These are phyloP conservation scores for Onychomys leucogaster DNA, from an alignment of 2,797 vertebrate genomes.

Conservation along the genomic window DNA sequence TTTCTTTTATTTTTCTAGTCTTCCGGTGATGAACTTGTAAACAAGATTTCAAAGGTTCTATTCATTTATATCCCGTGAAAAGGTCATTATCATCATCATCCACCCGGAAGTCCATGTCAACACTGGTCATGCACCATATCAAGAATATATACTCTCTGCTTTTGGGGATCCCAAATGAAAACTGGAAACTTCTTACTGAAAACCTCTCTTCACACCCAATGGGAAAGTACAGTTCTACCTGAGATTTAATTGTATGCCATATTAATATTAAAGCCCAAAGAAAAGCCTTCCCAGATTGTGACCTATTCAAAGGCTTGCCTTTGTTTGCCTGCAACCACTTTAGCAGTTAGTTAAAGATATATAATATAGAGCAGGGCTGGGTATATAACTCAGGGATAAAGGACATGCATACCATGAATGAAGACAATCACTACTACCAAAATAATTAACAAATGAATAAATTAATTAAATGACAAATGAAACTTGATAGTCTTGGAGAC, in stretches of 20 bases:
- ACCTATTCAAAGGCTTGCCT: constrained; percentile 83
- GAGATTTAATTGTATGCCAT: constrained; percentile 62
- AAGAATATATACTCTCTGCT: constrained; percentile 86
- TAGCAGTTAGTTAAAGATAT: constrained; percentile 74
- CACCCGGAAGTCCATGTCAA: constrained; percentile 86
- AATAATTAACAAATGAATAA: neutral
- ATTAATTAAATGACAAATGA: neutral
- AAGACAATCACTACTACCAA: neutral
- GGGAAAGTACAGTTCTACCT: constrained; percentile 72
- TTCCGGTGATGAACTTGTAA: neutral
- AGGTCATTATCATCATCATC: constrained; percentile 13
- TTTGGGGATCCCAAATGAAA: constrained; percentile 86
- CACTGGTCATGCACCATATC: constrained; percentile 78
- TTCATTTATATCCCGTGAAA: neutral
- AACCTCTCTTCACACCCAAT: constrained; percentile 82
- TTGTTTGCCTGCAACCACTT: constrained; percentile 75
- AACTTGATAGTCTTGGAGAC: constrained; percentile 36
- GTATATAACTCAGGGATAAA: neutral
- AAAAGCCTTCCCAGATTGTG: constrained; percentile 82
- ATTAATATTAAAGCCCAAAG: constrained; percentile 76
- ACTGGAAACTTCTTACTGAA: constrained; percentile 80
- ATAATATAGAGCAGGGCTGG: constrained; percentile 36
- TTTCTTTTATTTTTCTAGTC: neutral
- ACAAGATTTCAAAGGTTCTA: constrained; percentile 8
- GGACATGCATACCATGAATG: neutral